Conservation (phyloP, 2,113 vertebrate genomes). For the Axis porcinus region DNA sequence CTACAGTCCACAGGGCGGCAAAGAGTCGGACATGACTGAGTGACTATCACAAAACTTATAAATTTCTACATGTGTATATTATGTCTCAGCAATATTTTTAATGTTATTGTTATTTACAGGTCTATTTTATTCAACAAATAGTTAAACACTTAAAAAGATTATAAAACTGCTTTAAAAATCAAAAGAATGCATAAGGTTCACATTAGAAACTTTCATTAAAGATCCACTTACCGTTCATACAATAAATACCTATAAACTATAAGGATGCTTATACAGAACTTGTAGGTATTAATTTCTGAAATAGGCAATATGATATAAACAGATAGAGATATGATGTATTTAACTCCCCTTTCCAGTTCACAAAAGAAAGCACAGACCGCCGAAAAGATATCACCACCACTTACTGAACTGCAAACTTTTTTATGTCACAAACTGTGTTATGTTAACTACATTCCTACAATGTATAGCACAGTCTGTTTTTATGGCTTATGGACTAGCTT, state of each 20-base stretch:
- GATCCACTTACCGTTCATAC: neutral
- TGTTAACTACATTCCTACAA: neutral
- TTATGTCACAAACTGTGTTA: neutral
- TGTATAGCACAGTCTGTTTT: neutral
- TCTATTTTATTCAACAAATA: neutral
- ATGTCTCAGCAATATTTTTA: neutral
- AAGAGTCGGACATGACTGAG: neutral
- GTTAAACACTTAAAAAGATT: neutral
- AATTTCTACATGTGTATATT: slow-evolving; percentile 4
- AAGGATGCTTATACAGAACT: neutral
- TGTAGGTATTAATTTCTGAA: neutral
- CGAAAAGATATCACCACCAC: neutral
- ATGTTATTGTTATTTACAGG: neutral
- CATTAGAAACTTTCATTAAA: slow-evolving; percentile 1
- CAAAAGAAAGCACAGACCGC: neutral
- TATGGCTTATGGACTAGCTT: neutral
- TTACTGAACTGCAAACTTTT: neutral
- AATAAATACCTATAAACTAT: neutral
- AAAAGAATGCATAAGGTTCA: neutral
- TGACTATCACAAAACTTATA: neutral
- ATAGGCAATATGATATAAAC: neutral
- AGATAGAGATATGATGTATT: neutral
- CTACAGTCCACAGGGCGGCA: neutral
- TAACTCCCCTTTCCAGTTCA: slow-evolving; percentile 7
- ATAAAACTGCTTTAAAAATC: slow-evolving; percentile 13